Percentiles rank a stretch among this genome's conserved stretches.
Conservation (phyloP, 2,888 invertebrate genomes). For the Dromius quadrimaculatus region DNA sequence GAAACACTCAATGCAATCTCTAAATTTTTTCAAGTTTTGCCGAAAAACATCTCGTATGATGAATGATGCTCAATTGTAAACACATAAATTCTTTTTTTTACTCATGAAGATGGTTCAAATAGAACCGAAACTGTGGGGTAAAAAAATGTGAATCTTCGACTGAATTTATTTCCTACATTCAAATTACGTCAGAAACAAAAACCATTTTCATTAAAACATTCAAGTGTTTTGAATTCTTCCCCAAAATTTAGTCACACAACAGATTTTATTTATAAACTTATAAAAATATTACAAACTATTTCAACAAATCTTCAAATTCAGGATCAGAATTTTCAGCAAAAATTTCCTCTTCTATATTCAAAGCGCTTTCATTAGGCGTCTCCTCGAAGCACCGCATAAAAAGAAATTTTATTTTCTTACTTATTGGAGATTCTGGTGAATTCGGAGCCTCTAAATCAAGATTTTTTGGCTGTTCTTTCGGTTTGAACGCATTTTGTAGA, state of each 20-base stretch:
- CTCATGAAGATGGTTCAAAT: no score
- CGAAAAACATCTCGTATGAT: no score
- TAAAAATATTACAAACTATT: constrained; percentile 13
- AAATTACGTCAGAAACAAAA: no score
- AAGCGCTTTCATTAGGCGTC: constrained; percentile 74
- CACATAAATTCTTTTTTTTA: no score
- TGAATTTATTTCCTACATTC: no score
- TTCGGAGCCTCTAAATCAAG: constrained; percentile 64
- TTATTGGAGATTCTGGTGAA: constrained; percentile 73
- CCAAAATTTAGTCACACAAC: not conserved
- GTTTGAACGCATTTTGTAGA: constrained; percentile 20
- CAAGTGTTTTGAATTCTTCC: not conserved
- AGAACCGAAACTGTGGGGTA: no score
- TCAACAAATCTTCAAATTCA: constrained; percentile 56
- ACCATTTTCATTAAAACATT: no score
- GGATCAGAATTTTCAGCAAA: constrained; percentile 80
- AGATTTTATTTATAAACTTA: constrained; percentile 1
- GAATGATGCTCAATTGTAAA: no score
- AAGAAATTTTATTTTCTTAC: constrained; percentile 72
- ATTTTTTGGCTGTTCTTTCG: constrained; percentile 15
- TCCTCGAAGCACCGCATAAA: constrained; percentile 81
- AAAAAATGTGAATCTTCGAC: no score
- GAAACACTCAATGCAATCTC: no score
- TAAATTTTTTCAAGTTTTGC: no score
- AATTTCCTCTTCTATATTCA: constrained; percentile 71